A percentile compares a stretch with the other conserved stretches of the same genome.
These are phyloP conservation scores for Varanus komodoensis DNA, from an alignment of 2,113 vertebrate species.

Conservation along the genomic window DNA sequence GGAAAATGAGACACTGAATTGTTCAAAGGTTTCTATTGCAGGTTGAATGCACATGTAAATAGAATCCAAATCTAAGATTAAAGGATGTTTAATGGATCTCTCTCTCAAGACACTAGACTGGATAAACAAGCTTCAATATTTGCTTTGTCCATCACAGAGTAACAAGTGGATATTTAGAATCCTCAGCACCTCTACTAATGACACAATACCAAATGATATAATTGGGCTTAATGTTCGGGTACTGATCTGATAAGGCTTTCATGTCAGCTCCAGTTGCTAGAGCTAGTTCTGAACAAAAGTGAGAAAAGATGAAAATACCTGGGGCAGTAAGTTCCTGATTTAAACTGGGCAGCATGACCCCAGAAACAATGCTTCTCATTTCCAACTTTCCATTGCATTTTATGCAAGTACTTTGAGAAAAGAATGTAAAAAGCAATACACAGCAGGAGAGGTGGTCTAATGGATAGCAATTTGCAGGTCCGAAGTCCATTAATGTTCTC, in stretches of 20 bases:
- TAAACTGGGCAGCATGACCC: background rate
- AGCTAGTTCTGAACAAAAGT: slow-evolving; percentile 21
- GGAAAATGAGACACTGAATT: background rate
- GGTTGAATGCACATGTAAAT: background rate
- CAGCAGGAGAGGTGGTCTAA: background rate
- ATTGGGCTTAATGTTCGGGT: background rate
- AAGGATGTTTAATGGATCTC: background rate
- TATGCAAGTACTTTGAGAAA: slow-evolving; percentile 28
- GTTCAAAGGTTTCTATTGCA: background rate
- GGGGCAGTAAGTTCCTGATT: background rate
- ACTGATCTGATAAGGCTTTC: slow-evolving; percentile 1
- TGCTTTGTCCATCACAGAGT: background rate
- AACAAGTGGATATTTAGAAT: background rate
- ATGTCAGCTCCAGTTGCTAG: background rate
- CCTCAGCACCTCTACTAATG: background rate
- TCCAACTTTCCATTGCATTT: background rate
- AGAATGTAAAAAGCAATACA: background rate
- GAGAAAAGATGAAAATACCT: background rate
- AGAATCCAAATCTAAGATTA: background rate
- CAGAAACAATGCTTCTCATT: background rate
- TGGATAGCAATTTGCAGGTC: background rate
- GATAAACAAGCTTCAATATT: background rate
- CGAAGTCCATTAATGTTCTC: background rate
- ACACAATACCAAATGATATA: background rate
- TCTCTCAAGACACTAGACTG: background rate